Percentiles rank a stretch among this genome's conserved stretches.
These are phyloP conservation scores for Andrena chrysosceles DNA, from an alignment of 2,888 invertebrate genomes.

Conservation along the genomic window DNA sequence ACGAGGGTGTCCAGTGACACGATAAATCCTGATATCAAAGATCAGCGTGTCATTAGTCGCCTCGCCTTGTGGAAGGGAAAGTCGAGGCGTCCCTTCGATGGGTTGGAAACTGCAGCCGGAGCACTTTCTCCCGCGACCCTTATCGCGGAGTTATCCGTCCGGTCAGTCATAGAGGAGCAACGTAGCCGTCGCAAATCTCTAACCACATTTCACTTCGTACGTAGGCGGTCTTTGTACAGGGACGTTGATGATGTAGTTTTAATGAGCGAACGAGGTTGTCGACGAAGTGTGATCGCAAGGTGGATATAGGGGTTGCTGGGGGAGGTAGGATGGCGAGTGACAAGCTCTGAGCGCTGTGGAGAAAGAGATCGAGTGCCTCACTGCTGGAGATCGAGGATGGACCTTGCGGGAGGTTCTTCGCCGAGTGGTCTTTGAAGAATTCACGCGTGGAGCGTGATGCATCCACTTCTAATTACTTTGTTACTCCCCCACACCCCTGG, in stretches of 20 bases:
- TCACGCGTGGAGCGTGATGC: not conserved
- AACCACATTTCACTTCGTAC: slow-evolving; percentile 68
- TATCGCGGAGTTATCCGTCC: slow-evolving; percentile 42
- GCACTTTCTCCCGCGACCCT: slow-evolving; percentile 46
- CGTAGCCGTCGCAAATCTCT: slow-evolving; percentile 66
- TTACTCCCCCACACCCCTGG: not conserved
- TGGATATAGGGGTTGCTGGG: not conserved
- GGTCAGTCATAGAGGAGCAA: slow-evolving; percentile 42
- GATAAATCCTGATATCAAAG: not conserved
- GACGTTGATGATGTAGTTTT: slow-evolving; percentile 75
- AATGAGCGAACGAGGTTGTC: slow-evolving; percentile 61
- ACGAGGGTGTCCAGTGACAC: not conserved
- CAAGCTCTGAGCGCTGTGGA: not conserved
- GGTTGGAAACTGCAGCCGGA: slow-evolving; percentile 34
- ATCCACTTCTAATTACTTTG: not conserved
- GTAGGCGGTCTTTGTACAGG: slow-evolving; percentile 55
- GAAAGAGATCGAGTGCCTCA: slow-evolving; percentile 1
- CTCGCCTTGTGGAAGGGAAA: slow-evolving; percentile 13
- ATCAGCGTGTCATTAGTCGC: slow-evolving; percentile 13
- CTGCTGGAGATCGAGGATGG: not conserved
- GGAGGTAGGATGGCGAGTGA: not conserved
- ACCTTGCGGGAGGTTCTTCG: not conserved
- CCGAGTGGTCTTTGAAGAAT: not conserved
- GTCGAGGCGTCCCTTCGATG: slow-evolving; percentile 20
- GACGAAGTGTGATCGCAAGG: slow-evolving; percentile 66